Conservation (phyloP, 2,113 vertebrate genomes). For the Eptesicus fuscus region DNA sequence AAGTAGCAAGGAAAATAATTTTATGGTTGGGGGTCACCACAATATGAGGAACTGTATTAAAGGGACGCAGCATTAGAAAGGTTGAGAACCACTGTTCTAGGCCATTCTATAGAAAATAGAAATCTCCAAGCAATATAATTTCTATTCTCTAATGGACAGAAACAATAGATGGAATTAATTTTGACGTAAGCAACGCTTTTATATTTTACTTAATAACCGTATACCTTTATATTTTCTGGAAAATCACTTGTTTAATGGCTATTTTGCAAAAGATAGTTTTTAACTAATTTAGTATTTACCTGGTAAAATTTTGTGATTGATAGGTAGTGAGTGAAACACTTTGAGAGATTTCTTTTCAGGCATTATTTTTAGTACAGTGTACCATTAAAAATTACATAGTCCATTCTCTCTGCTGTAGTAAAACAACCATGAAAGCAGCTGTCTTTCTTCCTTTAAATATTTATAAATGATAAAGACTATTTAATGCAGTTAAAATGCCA, state of each 20-base stretch:
- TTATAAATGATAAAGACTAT: constrained; percentile 5
- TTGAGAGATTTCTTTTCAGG: not conserved
- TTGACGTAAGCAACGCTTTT: not conserved
- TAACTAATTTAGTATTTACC: not conserved
- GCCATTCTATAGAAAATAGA: not conserved
- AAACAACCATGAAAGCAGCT: not conserved
- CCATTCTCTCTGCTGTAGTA: not conserved
- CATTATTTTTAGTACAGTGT: not conserved
- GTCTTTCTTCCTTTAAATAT: constrained; percentile 16
- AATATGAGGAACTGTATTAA: too few relatives aligned
- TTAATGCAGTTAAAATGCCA: not conserved
- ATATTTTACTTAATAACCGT: not conserved
- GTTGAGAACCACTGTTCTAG: too few relatives aligned
- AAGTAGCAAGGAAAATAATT: too few relatives aligned
- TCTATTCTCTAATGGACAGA: not conserved
- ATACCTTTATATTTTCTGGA: not conserved
- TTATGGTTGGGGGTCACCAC: too few relatives aligned
- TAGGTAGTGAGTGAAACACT: not conserved
- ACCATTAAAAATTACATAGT: not conserved
- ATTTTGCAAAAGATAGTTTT: not conserved
- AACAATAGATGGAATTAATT: not conserved
- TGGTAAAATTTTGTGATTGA: not conserved
- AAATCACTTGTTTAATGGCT: not conserved
- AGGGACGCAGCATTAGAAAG: too few relatives aligned
- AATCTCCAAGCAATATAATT: not conserved